Evolutionary conservation across 1,140 invertebrate species (phyloP), one percentile per base, ranked within the genome.

Genomic region (Zaprionus nigranus): DNA sequence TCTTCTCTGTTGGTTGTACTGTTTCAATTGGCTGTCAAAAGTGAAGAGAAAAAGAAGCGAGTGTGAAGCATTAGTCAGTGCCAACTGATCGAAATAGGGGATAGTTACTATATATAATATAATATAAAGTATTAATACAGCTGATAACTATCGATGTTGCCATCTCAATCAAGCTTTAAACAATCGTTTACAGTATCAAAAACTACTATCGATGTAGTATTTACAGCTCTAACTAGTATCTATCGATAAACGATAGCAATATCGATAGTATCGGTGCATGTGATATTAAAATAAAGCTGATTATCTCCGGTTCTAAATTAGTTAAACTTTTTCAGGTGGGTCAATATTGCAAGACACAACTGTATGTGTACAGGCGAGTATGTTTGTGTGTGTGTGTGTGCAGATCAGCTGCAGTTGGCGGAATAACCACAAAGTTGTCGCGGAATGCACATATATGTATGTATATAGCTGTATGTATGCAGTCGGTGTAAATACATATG

Each of bases 1-100:
- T 43, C 22, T 64, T 68, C 26, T 40, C 43, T 5, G 3, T 69
- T 49, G 26, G 61, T 87, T 87, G 84, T 87, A 87, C 84, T 83
- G 36, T 83, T 28, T 26, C 30, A 26, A 60, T 67, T 20, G 46
- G 34, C 38, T 75, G 53, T 40, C 38, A 22, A 69, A 69, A 56
- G 13, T 12, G 57, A 13, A 49, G 40, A 56, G 28, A 46, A 34
- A 46, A 34, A 13, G 13, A 46, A 9, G 34, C 22, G 40, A 58
- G 17, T 68, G 28, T 67, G 26, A 38, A 68, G 13, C 13, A 68
- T 68, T 57, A 74, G 71, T 68, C 17, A 51, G 36, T n/a, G 56
- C 46, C 34, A 40, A 17, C 56, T 73, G 15, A 64, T 12, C 36
- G 9, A 17, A 53, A 26, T 38, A n/a, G 9, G n/a, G 15, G 53